These are phyloP conservation scores for Pocillopora meandrina DNA, from an alignment of 92 coral and sea anemone species.

Conservation along the genomic window DNA sequence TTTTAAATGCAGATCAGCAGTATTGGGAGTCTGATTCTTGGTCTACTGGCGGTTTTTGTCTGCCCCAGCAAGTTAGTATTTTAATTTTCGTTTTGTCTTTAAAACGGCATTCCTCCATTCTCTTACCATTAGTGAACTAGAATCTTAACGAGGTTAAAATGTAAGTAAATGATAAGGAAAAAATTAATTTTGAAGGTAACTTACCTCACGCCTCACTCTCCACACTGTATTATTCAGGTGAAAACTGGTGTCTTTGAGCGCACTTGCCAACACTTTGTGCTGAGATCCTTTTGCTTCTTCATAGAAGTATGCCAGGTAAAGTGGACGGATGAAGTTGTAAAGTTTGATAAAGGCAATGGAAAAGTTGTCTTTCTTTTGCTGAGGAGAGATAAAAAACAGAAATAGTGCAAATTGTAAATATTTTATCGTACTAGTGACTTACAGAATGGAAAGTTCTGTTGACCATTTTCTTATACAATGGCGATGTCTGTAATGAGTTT, in stretches of 20 bases:
- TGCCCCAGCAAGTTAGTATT: not conserved
- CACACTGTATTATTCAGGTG: not conserved
- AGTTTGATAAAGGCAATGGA: conserved; percentile 6
- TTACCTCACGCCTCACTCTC: conserved; percentile 2
- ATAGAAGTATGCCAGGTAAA: conserved; percentile 16
- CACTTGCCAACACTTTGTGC: not conserved
- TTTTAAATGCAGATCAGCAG: not conserved
- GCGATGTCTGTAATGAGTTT: no score
- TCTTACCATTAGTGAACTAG: no score
- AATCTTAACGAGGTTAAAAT: no score
- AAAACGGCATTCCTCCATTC: not conserved
- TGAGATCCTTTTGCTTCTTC: conserved; percentile 11
- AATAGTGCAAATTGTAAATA: not conserved
- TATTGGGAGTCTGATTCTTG: no score
- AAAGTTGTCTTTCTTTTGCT: conserved; percentile 3
- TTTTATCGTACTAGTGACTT: not conserved
- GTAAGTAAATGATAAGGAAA: no score
- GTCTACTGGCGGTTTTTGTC: no score
- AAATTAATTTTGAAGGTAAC: not conserved
- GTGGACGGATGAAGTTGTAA: conserved; percentile 18
- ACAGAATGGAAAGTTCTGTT: not conserved
- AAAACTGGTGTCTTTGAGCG: not conserved
- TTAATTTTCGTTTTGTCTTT: not conserved
- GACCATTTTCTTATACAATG: no score
- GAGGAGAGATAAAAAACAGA: not conserved